These are phyloP conservation scores for Elysia crispata DNA, from an alignment of 2,888 invertebrate species.

Conservation along the genomic window DNA sequence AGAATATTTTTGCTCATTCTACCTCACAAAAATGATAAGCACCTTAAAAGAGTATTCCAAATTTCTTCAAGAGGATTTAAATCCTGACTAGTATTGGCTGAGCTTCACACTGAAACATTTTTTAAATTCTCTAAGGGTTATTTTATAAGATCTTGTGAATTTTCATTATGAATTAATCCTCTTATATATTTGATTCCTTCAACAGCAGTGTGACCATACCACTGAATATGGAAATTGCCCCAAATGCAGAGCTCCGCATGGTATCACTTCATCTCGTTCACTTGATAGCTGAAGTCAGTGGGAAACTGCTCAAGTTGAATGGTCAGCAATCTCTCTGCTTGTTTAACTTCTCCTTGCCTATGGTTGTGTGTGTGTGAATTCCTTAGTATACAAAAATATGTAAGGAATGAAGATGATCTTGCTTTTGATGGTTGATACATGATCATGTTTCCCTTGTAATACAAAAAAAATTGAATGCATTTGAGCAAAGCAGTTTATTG, in stretches of 20 bases:
- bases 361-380: neutral
- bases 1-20: too few relatives aligned
- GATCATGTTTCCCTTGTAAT: neutral
- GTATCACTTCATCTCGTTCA: conserved; percentile 70
- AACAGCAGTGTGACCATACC: conserved; percentile 71
- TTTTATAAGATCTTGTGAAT: too few relatives aligned
- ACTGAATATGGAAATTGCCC: conserved; percentile 67
- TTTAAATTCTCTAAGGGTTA: too few relatives aligned
- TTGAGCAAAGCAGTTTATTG: too few relatives aligned
- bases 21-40: too few relatives aligned
- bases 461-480: too few relatives aligned
- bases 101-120: too few relatives aligned
- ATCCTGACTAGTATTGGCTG: too few relatives aligned
- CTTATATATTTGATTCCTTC: neutral
- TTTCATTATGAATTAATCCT: too few relatives aligned
- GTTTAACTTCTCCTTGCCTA: neutral
- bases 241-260: conserved; percentile 66
- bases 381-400: neutral
- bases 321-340: conserved; percentile 55
- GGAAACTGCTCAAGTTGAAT: conserved; percentile 64
- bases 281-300: conserved; percentile 63
- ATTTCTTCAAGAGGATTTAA: too few relatives aligned
- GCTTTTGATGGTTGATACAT: neutral
- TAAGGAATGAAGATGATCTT: neutral
- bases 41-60: too few relatives aligned